Conservation (phyloP, 2,797 vertebrate species). For the Spinus olivaceus region DNA sequence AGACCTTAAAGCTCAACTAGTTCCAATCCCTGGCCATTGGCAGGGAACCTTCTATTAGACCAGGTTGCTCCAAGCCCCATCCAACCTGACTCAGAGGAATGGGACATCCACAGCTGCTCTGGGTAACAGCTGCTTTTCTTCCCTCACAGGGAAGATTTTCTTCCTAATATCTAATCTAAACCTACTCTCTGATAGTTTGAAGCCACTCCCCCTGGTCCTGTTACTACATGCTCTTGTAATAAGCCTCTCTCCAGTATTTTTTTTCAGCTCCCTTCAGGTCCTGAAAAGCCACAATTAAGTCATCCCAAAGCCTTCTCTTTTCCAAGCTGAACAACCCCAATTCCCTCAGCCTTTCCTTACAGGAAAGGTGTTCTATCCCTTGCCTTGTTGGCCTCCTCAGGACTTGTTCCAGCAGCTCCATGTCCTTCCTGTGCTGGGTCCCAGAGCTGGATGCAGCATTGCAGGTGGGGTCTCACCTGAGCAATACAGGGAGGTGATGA, state of each 20-base stretch:
- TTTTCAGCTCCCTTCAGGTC: neutral
- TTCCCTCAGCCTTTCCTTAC: neutral
- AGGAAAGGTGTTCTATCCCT: neutral
- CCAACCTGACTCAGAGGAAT: neutral
- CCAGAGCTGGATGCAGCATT: neutral
- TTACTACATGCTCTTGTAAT: neutral
- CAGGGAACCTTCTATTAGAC: neutral
- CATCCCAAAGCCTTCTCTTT: neutral
- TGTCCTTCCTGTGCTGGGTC: neutral
- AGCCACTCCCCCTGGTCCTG: neutral
- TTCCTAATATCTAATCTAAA: neutral
- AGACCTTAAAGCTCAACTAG: neutral
- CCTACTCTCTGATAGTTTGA: neutral
- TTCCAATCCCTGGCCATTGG: neutral
- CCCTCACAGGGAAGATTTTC: neutral
- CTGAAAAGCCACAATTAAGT: neutral
- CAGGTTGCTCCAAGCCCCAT: neutral
- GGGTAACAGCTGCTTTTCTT: neutral
- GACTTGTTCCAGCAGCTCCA: neutral
- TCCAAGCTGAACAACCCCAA: neutral
- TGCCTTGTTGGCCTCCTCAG: too few species aligned
- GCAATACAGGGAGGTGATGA: neutral
- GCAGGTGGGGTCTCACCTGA: neutral
- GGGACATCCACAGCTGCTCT: neutral
- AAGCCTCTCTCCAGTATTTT: neutral